Conservation (phyloP, 64 coral and sea anemone species). For the Astreopora myriophthalma region DNA sequence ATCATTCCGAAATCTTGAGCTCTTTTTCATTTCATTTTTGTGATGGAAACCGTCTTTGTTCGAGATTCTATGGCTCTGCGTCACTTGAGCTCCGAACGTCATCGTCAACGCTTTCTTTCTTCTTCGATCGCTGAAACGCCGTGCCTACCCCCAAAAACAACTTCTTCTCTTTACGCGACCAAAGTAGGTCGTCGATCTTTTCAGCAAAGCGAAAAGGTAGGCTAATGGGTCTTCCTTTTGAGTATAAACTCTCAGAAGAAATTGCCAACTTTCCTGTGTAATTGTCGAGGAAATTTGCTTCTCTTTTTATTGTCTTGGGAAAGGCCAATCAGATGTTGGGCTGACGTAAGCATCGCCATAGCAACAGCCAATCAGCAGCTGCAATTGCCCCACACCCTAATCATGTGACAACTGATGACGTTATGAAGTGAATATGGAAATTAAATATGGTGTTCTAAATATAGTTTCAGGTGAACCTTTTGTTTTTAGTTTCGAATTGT, state of each 20-base stretch:
- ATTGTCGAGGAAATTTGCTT: neutral
- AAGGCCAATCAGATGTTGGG: slow-evolving; percentile 58
- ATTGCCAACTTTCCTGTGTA: neutral
- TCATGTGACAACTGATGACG: slow-evolving; percentile 36
- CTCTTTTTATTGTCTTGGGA: neutral
- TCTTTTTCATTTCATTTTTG: slow-evolving; percentile 60
- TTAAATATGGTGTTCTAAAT: slow-evolving; percentile 36
- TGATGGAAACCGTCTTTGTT: slow-evolving; percentile 52
- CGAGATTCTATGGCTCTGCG: slow-evolving; percentile 17
- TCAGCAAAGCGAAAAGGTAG: neutral
- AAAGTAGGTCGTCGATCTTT: neutral
- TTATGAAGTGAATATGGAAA: slow-evolving; percentile 18
- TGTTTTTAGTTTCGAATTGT: neutral
- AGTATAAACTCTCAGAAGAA: too few relatives aligned
- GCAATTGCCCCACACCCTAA: slow-evolving; percentile 56
- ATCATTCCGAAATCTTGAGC: slow-evolving; percentile 54
- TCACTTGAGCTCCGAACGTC: slow-evolving; percentile 1
- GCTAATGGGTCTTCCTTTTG: neutral
- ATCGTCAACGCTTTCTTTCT: slow-evolving; percentile 1
- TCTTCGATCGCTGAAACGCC: neutral
- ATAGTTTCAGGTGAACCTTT: neutral
- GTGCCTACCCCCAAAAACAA: neutral
- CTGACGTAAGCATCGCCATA: slow-evolving; percentile 51
- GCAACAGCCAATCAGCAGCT: slow-evolving; percentile 83
- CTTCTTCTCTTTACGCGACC: neutral